Evolutionary conservation across 2,888 invertebrate genomes (phyloP), one percentile per base, ranked within the genome.

Genomic region (Stomorhina lunata): DNA sequence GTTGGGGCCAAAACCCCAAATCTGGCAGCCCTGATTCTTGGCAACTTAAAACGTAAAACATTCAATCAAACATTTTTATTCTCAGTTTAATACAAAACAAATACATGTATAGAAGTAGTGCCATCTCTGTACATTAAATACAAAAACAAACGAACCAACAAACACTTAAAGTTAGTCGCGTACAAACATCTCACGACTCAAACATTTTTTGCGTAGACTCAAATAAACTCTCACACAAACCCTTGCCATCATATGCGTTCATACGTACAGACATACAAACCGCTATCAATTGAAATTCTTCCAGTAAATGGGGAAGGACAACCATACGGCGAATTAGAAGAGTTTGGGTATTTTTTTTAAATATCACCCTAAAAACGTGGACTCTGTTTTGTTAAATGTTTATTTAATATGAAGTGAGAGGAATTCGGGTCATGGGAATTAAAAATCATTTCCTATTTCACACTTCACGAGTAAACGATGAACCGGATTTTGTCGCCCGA

Each of bases 71-170:
- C 15, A 43, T 43, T n/a, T 43, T 22, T 45, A 40, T n/a, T n/a
- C 40, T 43, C 9, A 55, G 20, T 34, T 34, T n/a, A 4, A 48
- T 17, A 45, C 12, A 45, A 32, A 20, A n/a, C n/a, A n/a, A 15
- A 45, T 43, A 22, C 37, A 15, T 7, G 25, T 22, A 37, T 15
- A 27, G 27, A 10, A 27, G 15, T 15, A 45, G 25, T 78, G 25
- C 69, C 78, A 63, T 55, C 53, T 37, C 69, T 63, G 61, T 32
- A 37, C 7, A 61, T 63, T 63, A 65, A 71, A 65, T 22, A 20
- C 37, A 65, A 65, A 71, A 43, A 37, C 27, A 71, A 61, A 77
- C 15, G 29, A 6, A 29, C 4, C 53, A 50, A 34, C 25, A 17
- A 29, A 43, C 12, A 65, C 7, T 32, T 29, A 53, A 6, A 27